Evolutionary conservation across 2,888 invertebrate species (phyloP).

Genomic region (Zygothrica quintamaculata): DNA sequence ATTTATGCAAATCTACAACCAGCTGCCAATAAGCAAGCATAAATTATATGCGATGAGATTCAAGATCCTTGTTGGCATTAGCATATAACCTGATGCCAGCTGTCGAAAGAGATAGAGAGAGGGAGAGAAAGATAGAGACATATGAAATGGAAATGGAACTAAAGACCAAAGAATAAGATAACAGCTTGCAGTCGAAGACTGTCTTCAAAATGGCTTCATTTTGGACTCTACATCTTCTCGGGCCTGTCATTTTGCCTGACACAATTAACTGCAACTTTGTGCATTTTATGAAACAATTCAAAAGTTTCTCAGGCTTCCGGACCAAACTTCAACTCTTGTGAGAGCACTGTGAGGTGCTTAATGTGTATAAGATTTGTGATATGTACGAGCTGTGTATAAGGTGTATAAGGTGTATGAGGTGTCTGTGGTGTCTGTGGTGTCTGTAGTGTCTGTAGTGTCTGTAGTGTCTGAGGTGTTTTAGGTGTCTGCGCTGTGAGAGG

Average conservation of each 20-base stretch:
- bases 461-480: slow-evolving; percentile 9
- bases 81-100: slow-evolving; percentile 72
- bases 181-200: slow-evolving; percentile 29
- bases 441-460: slow-evolving; percentile 2
- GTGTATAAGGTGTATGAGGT: not conserved
- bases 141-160: slow-evolving; percentile 17
- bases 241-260: slow-evolving; percentile 64
- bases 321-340: slow-evolving; percentile 15
- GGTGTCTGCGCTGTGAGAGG: slow-evolving; percentile 20
- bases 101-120: slow-evolving; percentile 14
- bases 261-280: slow-evolving; percentile 75
- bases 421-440: slow-evolving; percentile 11
- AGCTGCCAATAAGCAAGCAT: slow-evolving; percentile 78
- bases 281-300: slow-evolving; percentile 78
- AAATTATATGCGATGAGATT: slow-evolving; percentile 71
- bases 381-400: slow-evolving; percentile 3
- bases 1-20: slow-evolving; percentile 71
- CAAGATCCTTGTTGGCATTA: slow-evolving; percentile 71
- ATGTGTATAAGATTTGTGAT: slow-evolving; percentile 1
- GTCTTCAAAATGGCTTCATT: slow-evolving; percentile 69
- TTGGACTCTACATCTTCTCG: slow-evolving; percentile 29
- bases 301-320: slow-evolving; percentile 75
- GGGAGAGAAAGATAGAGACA: not conserved
- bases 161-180: slow-evolving; percentile 8
- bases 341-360: slow-evolving; percentile 2